These are phyloP conservation scores for Calyptommatus sinebrachiatus DNA, from an alignment of 2,113 vertebrate genomes.

Conservation along the genomic window DNA sequence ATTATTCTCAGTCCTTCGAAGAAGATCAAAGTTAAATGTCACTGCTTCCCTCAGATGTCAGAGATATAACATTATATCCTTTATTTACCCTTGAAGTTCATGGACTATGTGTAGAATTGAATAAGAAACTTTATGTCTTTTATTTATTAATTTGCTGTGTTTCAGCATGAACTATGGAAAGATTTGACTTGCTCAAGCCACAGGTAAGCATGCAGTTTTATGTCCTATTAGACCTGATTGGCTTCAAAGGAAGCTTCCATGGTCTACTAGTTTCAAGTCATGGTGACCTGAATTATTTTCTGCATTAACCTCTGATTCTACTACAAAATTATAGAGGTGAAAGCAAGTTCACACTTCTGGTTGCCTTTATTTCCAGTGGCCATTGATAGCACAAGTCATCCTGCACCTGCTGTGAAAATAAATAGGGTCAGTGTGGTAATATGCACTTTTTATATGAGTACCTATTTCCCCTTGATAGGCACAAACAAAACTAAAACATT, in stretches of 20 bases:
- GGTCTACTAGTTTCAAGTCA: conserved; percentile 36
- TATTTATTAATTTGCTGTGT: background rate
- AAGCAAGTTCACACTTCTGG: conserved; percentile 42
- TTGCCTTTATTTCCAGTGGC: conserved; percentile 42
- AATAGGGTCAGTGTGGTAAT: conserved; percentile 20
- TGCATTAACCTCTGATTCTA: conserved; percentile 48
- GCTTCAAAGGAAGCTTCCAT: conserved; percentile 11
- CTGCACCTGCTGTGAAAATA: conserved; percentile 47
- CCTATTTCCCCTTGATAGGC: conserved; percentile 21
- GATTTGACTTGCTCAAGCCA: conserved; percentile 20
- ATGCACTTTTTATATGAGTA: background rate
- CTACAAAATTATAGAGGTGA: conserved; percentile 47
- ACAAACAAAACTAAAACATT: conserved; percentile 27
- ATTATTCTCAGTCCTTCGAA: no score
- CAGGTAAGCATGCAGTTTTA: conserved; percentile 20
- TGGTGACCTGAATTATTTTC: conserved; percentile 53
- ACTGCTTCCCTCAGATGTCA: no score
- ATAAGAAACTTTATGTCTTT: no score
- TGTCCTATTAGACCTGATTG: conserved; percentile 28
- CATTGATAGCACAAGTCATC: conserved; percentile 43
- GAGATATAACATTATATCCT: no score
- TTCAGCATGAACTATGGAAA: background rate
- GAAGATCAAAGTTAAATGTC: no score
- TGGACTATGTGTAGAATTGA: no score
- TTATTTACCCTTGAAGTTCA: no score